Evolutionary conservation across 2,797 vertebrate genomes (phyloP).

Genomic region (Epinephelus coioides): DNA sequence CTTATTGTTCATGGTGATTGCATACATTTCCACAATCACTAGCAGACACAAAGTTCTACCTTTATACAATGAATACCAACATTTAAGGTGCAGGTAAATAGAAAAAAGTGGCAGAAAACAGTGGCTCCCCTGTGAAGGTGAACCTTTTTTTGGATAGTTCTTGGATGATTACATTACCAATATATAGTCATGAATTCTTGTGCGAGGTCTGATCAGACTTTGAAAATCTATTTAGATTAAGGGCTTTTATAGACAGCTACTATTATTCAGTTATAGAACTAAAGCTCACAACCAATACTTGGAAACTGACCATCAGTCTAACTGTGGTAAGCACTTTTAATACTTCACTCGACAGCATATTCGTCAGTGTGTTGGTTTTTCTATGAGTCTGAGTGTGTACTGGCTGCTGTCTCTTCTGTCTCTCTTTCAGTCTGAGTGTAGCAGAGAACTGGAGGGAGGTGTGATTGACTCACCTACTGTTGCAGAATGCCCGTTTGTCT

Average conservation of each 20-base stretch:
- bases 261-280: slow-evolving; percentile 22
- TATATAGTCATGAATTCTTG: too few relatives aligned
- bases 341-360: neutral
- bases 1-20: too few relatives aligned
- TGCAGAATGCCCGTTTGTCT: slow-evolving; percentile 46
- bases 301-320: neutral
- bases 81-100: too few relatives aligned
- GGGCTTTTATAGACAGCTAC: neutral
- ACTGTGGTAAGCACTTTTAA: neutral
- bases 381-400: neutral
- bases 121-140: too few relatives aligned
- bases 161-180: too few relatives aligned
- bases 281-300: neutral
- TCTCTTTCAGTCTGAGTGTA: slow-evolving; percentile 14
- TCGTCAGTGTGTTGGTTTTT: slow-evolving; percentile 32
- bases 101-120: too few relatives aligned
- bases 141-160: too few relatives aligned
- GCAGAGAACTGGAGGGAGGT: slow-evolving; percentile 32
- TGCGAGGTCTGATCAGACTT: too few relatives aligned
- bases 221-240: too few relatives aligned
- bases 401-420: slow-evolving; percentile 24
- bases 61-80: neutral
- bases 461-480: slow-evolving; percentile 55
- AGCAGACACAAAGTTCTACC: neutral
- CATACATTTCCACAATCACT: too few relatives aligned